Base-by-base conservation (phyloP, 2,888 invertebrate species). In the Tyria jacobaeae region DNA sequence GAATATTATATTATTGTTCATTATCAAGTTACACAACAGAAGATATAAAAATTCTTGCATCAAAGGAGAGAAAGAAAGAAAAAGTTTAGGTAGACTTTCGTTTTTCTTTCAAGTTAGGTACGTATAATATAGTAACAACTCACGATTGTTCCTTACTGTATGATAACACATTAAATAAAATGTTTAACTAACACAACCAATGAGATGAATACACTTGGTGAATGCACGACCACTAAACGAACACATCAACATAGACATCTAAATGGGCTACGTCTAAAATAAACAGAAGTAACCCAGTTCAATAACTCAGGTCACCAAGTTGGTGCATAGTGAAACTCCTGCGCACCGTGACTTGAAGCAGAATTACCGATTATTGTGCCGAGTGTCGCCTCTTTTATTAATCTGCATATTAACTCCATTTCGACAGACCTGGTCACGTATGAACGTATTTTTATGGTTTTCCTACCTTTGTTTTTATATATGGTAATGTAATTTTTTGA, bases 341-440 rank as follows among this genome's bases (percentile, higher is more conserved):
- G 70, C 83, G 82, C 88, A 82, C 70, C 90, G 89, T 90, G 91
- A 90, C 88, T 87, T 86, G 90, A 81, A 86, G 82, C 68, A 86
- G 82, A 91, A 92, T 91, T 70, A 85, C 78, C 81, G 75, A 88
- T 92, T 90, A 91, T 70, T 70, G 60, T 66, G 54, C 17, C 59
- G 51, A 54, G 59, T 66, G 52, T 62, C 78, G 84, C 73, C 71
- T 79, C 74, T 76, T 79, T 80, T 82, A 79, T 87, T 86, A 88
- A 89, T 90, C 84, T 89, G 83, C 85, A 86, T 89, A 88, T 89
- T 89, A 88, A 83, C 83, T 84, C 76, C 73, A 73, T 75, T 76
- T 68, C 61, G 44, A 35, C 48, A 12, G 21, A 63, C 47, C 59
- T 52, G 52, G 76, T 73, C 80, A 79, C 80, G 82, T 74, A 76